phyloP scores from a whole-genome alignment of 2,797 vertebrate genomes.

The Gymnothorax reevesii region DNA sequence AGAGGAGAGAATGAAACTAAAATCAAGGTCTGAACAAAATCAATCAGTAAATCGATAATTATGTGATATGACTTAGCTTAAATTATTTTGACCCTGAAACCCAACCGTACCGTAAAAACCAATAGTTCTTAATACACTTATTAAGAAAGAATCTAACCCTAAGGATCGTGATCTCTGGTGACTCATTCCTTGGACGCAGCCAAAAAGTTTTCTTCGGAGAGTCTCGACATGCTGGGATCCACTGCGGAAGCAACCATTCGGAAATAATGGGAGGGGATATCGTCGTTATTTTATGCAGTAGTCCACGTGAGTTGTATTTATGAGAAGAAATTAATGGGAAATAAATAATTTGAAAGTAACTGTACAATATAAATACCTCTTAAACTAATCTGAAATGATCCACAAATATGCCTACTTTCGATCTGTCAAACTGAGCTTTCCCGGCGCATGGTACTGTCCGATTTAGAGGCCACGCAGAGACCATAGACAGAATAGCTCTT shows the following conservation, averaged over 20 bases:
- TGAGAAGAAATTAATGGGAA: background rate
- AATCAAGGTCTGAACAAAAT: background rate
- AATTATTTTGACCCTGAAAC: background rate
- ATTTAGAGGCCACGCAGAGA: constrained; percentile 46
- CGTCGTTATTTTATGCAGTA: too few species aligned
- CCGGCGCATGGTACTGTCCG: constrained; percentile 63
- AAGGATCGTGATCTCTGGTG: constrained; percentile 27
- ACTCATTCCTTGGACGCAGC: constrained; percentile 36
- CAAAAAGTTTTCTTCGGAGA: constrained; percentile 41
- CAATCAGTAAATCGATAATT: background rate
- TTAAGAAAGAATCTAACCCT: constrained; percentile 25
- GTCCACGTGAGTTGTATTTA: background rate
- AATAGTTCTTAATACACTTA: background rate
- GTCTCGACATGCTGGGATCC: constrained; percentile 38
- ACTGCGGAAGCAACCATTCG: constrained; percentile 35
- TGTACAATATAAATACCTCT: background rate
- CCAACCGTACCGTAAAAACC: background rate
- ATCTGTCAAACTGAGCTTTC: background rate
- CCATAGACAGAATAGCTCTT: constrained; percentile 41
- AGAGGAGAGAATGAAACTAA: background rate
- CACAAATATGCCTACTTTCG: background rate
- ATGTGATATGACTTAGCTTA: background rate
- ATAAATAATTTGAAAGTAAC: background rate
- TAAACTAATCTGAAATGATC: background rate
- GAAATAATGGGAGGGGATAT: background rate